Base-by-base conservation (phyloP, 2,888 invertebrate genomes). In the Anoplius nigerrimus region DNA sequence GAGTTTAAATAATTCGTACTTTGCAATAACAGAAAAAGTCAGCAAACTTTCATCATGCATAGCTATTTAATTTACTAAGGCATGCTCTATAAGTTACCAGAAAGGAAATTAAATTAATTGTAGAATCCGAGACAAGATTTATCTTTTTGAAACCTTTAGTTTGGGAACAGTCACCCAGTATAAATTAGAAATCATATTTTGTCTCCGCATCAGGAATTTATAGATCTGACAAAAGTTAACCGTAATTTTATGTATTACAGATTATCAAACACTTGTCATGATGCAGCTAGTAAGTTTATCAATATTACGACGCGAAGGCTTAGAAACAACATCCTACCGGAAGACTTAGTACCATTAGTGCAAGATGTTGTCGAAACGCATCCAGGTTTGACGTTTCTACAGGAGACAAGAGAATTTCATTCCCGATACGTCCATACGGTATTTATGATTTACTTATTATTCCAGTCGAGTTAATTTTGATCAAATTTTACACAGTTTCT, bases 361-460 rank as follows among this genome's bases (percentile, higher is more conserved):
- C 97, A 98, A 90, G 98, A 99, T 89, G 97, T 99, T n/a, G 98
- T 99, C 51, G 98, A 99, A 89, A 97, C 97, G 8, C 98, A 99
- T 91, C 98, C 98, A 0, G 99, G 99, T 55, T 92, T 99, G 78
- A 96, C 95, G 72, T 99, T 99, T 91, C 92, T 99, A 67, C 97
- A 98, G 89, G 98, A 98, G 89, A 98, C 99, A 68, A 96, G 96
- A 0, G 99, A 99, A 91, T 99, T 99, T 90, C 99, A 99, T 91
- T 98, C 98, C 72, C 93, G 98, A 92, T 99, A 99, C 89, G 96
- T 99, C 81, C 98, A 98, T 90, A 99, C 99, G 88, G 99, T 96
- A 86, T 88, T 82, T 79, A 34, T 34, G 1, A 34, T 34, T 5
- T 34, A 34, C 11, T 34, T 34, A 34, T 6, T 34, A n/a, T n/a